phyloP scores from a whole-genome alignment of 2,113 vertebrate species.

The Phycodurus eques region DNA sequence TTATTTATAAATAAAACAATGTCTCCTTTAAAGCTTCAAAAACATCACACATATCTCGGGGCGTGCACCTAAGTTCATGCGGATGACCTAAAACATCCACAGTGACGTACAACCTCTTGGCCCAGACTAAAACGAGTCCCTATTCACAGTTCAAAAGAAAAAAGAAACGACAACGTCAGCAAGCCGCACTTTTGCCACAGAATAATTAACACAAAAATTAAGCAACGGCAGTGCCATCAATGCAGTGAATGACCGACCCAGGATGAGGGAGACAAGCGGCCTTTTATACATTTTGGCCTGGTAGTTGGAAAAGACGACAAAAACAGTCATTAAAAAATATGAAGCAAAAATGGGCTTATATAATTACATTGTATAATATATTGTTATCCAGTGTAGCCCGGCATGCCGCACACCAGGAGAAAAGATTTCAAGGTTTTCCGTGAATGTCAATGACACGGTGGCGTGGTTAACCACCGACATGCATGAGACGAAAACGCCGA shows the following conservation, averaged over 20 bases:
- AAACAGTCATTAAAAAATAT: background rate
- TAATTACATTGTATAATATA: background rate
- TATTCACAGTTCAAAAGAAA: constrained; percentile 18
- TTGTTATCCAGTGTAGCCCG: background rate
- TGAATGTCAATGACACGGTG: background rate
- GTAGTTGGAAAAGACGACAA: constrained; percentile 17
- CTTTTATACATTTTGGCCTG: constrained; percentile 32
- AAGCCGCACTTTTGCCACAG: constrained; percentile 14
- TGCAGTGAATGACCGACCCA: constrained; percentile 24
- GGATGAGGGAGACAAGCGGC: constrained; percentile 29
- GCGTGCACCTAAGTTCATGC: constrained; percentile 8
- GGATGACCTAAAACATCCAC: constrained; percentile 26
- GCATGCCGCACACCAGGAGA: background rate
- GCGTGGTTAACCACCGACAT: background rate
- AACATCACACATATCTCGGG: constrained; percentile 20
- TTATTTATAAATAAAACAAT: too few species aligned
- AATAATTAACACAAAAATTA: constrained; percentile 28
- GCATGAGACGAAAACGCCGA: background rate
- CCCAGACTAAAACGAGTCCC: constrained; percentile 9
- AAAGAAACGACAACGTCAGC: constrained; percentile 25
- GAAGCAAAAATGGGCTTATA: background rate
- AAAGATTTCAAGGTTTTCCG: background rate
- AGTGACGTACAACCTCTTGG: constrained; percentile 42
- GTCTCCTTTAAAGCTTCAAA: background rate
- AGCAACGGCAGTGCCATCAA: constrained; percentile 46